These are phyloP conservation scores for Metallyticus violacea DNA, from an alignment of 2,888 invertebrate genomes.

Conservation along the genomic window DNA sequence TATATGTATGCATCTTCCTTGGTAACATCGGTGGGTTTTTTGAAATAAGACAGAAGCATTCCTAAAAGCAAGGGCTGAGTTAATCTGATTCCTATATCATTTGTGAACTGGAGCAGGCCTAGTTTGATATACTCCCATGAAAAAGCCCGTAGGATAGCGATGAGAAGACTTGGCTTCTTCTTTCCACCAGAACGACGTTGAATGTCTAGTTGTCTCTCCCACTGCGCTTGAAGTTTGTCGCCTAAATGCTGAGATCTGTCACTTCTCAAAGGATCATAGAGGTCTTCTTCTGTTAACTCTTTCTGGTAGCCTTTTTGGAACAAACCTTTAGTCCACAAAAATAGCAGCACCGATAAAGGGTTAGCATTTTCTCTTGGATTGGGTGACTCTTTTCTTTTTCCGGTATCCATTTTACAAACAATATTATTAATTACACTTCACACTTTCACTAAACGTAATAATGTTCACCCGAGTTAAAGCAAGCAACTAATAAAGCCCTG, in stretches of 20 bases:
- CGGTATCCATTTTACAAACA: constrained; percentile 32
- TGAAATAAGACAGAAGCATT: constrained; percentile 64
- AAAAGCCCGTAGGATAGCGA: constrained; percentile 64
- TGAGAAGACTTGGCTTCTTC: constrained; percentile 59
- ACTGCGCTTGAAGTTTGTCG: constrained; percentile 51
- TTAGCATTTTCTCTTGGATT: constrained; percentile 38
- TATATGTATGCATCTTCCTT: constrained; percentile 50
- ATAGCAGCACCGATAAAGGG: constrained; percentile 33
- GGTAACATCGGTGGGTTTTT: constrained; percentile 50
- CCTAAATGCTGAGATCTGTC: constrained; percentile 45
- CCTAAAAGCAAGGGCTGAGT: constrained; percentile 66
- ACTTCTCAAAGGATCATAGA: constrained; percentile 43
- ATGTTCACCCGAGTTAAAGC: background rate
- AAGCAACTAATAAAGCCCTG: background rate
- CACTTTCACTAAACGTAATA: background rate
- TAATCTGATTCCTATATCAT: constrained; percentile 48
- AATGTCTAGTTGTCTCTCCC: constrained; percentile 65
- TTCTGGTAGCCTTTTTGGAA: constrained; percentile 44
- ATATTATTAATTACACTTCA: background rate
- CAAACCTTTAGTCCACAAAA: constrained; percentile 46
- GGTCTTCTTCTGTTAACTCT: constrained; percentile 44
- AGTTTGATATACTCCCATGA: constrained; percentile 62
- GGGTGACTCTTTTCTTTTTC: constrained; percentile 17
- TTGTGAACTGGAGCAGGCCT: constrained; percentile 50
- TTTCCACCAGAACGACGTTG: constrained; percentile 40